Percentiles rank a stretch among this genome's conserved stretches.
phyloP scores from a whole-genome alignment of 2,797 vertebrate species.

The Sebastes taczanowskii region DNA sequence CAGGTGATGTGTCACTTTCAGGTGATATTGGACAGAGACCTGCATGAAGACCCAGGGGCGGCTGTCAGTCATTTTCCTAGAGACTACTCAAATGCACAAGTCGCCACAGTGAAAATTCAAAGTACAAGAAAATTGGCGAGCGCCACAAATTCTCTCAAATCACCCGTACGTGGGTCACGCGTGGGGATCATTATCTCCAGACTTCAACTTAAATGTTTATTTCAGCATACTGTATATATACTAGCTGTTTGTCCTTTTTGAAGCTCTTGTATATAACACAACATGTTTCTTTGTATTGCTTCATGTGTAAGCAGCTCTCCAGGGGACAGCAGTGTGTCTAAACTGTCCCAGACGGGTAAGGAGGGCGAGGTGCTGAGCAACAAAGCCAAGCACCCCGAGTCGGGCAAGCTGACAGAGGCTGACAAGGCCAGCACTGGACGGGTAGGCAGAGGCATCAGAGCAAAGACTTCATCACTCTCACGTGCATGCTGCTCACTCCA shows the following conservation, averaged over 20 bases:
- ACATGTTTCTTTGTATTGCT: not conserved
- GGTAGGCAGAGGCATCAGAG: constrained; percentile 73
- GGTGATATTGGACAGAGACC: not conserved
- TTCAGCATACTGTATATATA: too few relatives aligned
- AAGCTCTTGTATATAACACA: not conserved
- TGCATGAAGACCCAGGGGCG: not conserved
- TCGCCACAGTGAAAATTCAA: not conserved
- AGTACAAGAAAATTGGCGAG: not conserved
- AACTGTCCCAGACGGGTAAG: constrained; percentile 59
- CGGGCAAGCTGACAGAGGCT: constrained; percentile 88
- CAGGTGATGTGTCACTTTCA: not conserved
- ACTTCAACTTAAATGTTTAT: not conserved
- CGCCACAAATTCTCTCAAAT: not conserved
- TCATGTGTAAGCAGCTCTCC: constrained; percentile 26
- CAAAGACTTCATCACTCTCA: not conserved
- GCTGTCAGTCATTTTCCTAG: not conserved
- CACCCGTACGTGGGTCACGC: not conserved
- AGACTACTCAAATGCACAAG: not conserved
- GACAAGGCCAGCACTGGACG: constrained; percentile 93
- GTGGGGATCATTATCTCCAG: not conserved
- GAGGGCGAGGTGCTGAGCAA: constrained; percentile 30
- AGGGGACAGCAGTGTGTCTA: constrained; percentile 34
- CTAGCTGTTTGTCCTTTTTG: not conserved
- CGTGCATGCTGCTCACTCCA: too few relatives aligned
- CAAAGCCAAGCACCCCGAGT: constrained; percentile 68